phyloP scores from a whole-genome alignment of 2,888 invertebrate species.

The Ceraclea dissimilis region DNA sequence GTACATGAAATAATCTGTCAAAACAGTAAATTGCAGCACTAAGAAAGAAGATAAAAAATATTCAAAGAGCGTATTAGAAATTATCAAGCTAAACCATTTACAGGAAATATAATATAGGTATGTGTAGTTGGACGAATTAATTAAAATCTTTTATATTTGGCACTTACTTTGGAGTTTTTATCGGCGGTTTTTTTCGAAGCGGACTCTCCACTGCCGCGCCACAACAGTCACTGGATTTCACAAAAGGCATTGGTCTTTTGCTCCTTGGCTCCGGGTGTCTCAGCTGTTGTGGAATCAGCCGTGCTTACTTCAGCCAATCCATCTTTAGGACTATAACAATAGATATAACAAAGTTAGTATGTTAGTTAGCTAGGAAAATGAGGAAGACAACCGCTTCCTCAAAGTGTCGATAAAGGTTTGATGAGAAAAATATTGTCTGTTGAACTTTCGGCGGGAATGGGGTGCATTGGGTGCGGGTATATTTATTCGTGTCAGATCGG shows the following conservation, averaged over 20 bases:
- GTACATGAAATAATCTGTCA: background rate
- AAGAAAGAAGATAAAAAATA: background rate
- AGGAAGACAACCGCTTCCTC: too few relatives aligned
- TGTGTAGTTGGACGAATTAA: too few relatives aligned
- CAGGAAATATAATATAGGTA: too few relatives aligned
- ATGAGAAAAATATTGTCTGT: background rate
- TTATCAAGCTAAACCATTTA: too few relatives aligned
- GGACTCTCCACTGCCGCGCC: constrained; percentile 48
- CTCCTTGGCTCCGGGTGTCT: constrained; percentile 45
- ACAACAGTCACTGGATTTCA: constrained; percentile 55
- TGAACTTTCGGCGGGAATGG: background rate
- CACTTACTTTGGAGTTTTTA: constrained; percentile 31
- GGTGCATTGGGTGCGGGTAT: background rate
- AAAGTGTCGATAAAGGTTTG: too few relatives aligned
- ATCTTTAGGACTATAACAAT: constrained; percentile 20
- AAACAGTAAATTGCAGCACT: background rate
- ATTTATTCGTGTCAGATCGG: too few relatives aligned
- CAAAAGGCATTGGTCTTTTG: constrained; percentile 46
- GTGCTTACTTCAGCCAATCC: constrained; percentile 16
- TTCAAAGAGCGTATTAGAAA: background rate
- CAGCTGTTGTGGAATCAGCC: constrained; percentile 30
- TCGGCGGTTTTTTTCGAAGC: constrained; percentile 28
- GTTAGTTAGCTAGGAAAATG: background rate
- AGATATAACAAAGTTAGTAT: background rate
- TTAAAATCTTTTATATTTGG: background rate